Percentiles rank a stretch among this genome's conserved stretches.
Conservation (phyloP, 2,888 invertebrate species). For the Chloromyia formosa region DNA sequence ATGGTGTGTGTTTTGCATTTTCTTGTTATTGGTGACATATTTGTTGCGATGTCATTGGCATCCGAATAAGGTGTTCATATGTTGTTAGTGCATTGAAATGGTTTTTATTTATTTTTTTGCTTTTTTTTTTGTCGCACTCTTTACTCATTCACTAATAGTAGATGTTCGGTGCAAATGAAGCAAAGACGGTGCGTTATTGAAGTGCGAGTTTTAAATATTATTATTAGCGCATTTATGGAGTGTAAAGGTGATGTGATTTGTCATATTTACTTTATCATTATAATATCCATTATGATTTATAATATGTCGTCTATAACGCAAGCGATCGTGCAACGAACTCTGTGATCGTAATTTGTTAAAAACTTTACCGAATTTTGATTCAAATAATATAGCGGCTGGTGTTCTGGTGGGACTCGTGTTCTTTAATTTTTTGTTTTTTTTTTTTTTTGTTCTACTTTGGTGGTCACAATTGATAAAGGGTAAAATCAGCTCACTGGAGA, state of each 20-base stretch:
- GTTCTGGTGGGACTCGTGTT: too few relatives aligned
- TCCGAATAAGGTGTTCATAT: constrained; percentile 10
- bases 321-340: too few relatives aligned
- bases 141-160: too few relatives aligned
- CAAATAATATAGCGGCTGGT: too few relatives aligned
- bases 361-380: too few relatives aligned
- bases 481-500: too few relatives aligned
- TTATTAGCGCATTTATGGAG: constrained; percentile 28
- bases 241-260: constrained; percentile 24
- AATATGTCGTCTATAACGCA: background rate
- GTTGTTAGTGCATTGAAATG: constrained; percentile 14
- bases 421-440: too few relatives aligned
- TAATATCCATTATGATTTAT: background rate
- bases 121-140: background rate
- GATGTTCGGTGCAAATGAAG: constrained; percentile 10
- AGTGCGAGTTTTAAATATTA: constrained; percentile 14
- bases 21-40: constrained; percentile 6
- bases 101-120: background rate
- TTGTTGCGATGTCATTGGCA: constrained; percentile 28
- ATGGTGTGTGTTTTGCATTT: background rate
- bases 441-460: too few relatives aligned
- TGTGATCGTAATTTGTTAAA: too few relatives aligned
- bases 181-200: background rate
- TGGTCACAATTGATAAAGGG: too few relatives aligned
- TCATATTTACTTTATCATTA: constrained; percentile 16